A percentile compares a stretch with the other conserved stretches of the same genome.
These are phyloP conservation scores for Podotricha telesiphe DNA, from an alignment of 2,888 invertebrate genomes.

Conservation along the genomic window DNA sequence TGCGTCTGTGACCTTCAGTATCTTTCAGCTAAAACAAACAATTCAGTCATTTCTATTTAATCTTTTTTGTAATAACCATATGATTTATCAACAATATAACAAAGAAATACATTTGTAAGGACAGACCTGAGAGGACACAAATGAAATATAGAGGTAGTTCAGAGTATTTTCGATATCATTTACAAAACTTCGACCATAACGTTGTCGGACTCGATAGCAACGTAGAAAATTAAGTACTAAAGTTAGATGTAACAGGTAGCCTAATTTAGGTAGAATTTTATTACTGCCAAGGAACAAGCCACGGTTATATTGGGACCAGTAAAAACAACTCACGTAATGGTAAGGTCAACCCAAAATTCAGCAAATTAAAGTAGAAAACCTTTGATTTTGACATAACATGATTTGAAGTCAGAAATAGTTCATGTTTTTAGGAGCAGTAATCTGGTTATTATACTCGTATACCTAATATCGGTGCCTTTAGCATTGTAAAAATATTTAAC, in stretches of 20 bases:
- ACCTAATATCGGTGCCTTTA: too few relatives aligned
- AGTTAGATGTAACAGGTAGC: constrained; percentile 10
- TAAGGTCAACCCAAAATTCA: not conserved
- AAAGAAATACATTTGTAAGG: not conserved
- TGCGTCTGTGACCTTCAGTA: not conserved
- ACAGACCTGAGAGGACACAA: not conserved
- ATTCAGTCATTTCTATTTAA: not conserved
- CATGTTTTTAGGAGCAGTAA: not conserved
- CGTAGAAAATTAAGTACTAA: constrained; percentile 10
- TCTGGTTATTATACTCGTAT: not conserved
- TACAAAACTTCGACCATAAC: not conserved
- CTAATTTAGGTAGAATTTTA: constrained; percentile 1
- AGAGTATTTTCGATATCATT: not conserved
- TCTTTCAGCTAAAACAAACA: not conserved
- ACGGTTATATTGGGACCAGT: not conserved
- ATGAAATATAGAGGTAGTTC: not conserved
- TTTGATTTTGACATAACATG: not conserved
- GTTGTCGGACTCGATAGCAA: not conserved
- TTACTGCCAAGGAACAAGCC: not conserved
- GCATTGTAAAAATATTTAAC: too few relatives aligned
- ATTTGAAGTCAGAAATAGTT: not conserved
- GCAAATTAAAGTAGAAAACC: not conserved
- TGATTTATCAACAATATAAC: not conserved
- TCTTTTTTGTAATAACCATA: not conserved
- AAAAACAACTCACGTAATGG: not conserved